Base-by-base conservation (phyloP, 2,888 invertebrate genomes). In the Orchesella flavescens region DNA sequence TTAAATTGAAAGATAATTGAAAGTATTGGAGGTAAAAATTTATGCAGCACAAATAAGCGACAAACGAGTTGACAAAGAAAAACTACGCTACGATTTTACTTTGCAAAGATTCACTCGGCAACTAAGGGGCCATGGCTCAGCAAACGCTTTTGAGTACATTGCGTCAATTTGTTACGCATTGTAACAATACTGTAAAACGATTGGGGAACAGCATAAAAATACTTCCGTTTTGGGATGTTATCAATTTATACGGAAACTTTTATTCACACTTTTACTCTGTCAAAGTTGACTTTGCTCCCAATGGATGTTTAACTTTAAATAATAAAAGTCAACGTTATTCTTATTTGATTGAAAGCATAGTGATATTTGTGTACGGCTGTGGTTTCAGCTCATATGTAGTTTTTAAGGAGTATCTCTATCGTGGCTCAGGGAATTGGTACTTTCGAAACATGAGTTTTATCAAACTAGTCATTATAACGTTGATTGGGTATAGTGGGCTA, bases 211-310 rank as follows among this genome's bases (percentile, higher is more conserved):
- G n/a, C n/a, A n/a, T 34, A 34, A 34, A 34, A 61, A 24, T 61
- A 13, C 66, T 66, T 17, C n/a, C 57, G n/a, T 72, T 79, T 9
- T 65, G 55, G 53, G 55, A 53, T 21, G 79, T 79, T 0, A 53
- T 79, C 4, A 65, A 79, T n/a, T 7, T 44, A n/a, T 79, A 79
- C n/a, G 17, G 79, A 19, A 5, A 7, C 9, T 79, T 53, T 19
- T 72, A 79, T 44, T 72, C 79, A 0, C 24, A 57, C 17, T 79
- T 72, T 71, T 79, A 79, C 49, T 65, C 79, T 0, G 79, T 79
- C 7, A 72, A 46, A 21, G 19, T 72, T 0, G 34, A 71, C 19
- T 78, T 71, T 23, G 71, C 78, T 2, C 9, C 21, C 0, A 13
- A 44, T 3, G 79, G 72, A 1, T 55, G 34, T 4, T 34, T 34